Base-by-base conservation (phyloP, 2,888 invertebrate genomes). In the Spodoptera exigua region DNA sequence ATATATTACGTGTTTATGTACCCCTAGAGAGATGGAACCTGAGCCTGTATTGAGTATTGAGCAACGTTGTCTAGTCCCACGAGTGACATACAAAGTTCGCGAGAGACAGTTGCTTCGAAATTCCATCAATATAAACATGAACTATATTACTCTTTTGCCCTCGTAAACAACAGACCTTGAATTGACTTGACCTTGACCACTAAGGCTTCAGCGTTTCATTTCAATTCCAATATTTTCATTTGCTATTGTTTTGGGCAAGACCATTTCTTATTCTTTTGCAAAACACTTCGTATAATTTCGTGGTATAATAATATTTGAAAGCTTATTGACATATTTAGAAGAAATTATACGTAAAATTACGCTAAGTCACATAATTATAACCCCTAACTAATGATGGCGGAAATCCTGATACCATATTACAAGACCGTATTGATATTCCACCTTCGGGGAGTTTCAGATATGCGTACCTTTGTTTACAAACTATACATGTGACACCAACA, bases 341-440 rank as follows among this genome's bases (percentile, higher is more conserved):
- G n/a, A n/a, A n/a, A n/a, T 9, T 27, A 9, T 27, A 27, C 27
- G 9, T 27, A 27, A 27, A 21, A 27, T 27, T 27, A 27, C 27
- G 27, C 27, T 1, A 27, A 27, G 27, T 27, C 27, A 27, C 9
- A 18, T 3, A 3, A 2, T 2, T 32, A 39, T 37, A 3, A 35
- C 37, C 27, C 27, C 12, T 36, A 17, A 16, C 41, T 39, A 48
- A 52, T 12, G 14, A 21, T 36, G 41, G 18, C 35, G 63, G 35
- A 62, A 62, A 51, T 60, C 43, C 51, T 40, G 16, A 47, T 43
- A 48, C 39, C 45, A 59, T 74, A 74, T 57, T 48, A 44, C 65
- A 70, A 45, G 10, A 41, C 57, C 70, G 36, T 49, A 65, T 74
- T 69, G 43, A 51, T 65, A 74, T 74, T 61, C 70, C 70, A 49